Evolutionary conservation across 2,113 vertebrate genomes (phyloP), one percentile per base, ranked within the genome.

Genomic region (Oncorhynchus mykiss): DNA sequence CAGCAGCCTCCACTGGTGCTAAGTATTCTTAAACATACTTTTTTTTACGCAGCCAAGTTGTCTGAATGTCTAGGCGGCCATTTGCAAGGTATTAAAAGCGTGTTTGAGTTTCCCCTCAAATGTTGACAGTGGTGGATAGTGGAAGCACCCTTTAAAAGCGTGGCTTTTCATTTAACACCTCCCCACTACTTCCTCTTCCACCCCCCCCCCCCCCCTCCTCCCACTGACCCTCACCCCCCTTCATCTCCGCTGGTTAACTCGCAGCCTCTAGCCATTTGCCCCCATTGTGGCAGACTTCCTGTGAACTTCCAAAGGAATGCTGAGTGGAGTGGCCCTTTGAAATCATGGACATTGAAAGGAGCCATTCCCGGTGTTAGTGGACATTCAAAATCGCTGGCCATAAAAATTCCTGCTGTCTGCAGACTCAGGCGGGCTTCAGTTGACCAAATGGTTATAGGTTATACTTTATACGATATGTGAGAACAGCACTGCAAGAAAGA

Each of bases 281-380:
- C 83, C 86, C 84, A 91, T 91, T 91, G 90, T 91, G 65, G 48
- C 45, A 84, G 76, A 84, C 82, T 91, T 92, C 91, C 90, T 91
- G 86, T 90, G 85, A 91, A 91, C 90, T 72, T 88, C 80, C 81
- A 82, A 67, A 87, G 81, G 88, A 92, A 92, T 92, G 85, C 68
- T 72, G 80, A 75, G 80, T 80, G 82, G 80, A 76, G 51, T 80
- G 39, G 39, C 39, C 39, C 39, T 45, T 45, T 45, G 39, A 45
- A 11, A 45, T 45, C 39, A 45, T 80, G 78, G 77, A 88, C 12
- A 49, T 78, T 75, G 9, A 11, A 45, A 79, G 76, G 84, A 86
- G 70, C 82, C 82, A 85, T 84, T 66, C 64, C 64, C 14, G n/a
- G 39, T 45, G 39, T 29, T 29, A 81, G 80, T 84, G 75, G 75